A percentile compares a stretch with the other conserved stretches of the same genome.
phyloP scores from a whole-genome alignment of 2,797 vertebrate genomes.

The Sarcophilus harrisii region DNA sequence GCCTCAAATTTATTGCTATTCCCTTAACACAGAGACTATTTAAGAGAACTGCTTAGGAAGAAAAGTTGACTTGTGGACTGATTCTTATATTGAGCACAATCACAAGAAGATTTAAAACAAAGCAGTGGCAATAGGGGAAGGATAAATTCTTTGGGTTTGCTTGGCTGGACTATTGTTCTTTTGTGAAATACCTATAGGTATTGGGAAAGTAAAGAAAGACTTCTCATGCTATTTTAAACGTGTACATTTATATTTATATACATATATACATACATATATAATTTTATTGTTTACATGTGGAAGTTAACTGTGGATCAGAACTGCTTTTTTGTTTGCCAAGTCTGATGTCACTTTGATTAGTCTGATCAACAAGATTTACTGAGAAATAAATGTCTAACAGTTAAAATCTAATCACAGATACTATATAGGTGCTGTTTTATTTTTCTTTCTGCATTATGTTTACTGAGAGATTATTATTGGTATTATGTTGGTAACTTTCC shows the following conservation, averaged over 20 bases:
- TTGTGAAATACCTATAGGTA: background rate
- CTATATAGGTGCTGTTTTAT: conserved; percentile 30
- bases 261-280: too few relatives aligned
- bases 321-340: conserved; percentile 61
- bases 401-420: conserved; percentile 54
- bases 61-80: conserved; percentile 52
- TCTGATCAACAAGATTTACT: conserved; percentile 64
- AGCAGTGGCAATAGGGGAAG: conserved; percentile 12
- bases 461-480: conserved; percentile 46
- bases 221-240: conserved; percentile 50
- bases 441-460: conserved; percentile 55
- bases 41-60: conserved; percentile 57
- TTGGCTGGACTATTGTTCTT: background rate
- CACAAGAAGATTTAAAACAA: conserved; percentile 61
- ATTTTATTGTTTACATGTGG: conserved; percentile 46
- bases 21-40: conserved; percentile 43
- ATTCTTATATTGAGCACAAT: conserved; percentile 66
- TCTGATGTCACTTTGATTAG: conserved; percentile 15
- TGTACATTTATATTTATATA: background rate
- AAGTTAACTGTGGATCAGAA: conserved; percentile 24
- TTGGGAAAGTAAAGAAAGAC: background rate
- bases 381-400: background rate
- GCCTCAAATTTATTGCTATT: conserved; percentile 57
- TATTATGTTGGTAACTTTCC: conserved; percentile 36
- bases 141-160: background rate